Percentiles rank a stretch among this genome's conserved stretches.
Conservation (phyloP, 1,140 invertebrate genomes). For the Drosophila pallidifrons region DNA sequence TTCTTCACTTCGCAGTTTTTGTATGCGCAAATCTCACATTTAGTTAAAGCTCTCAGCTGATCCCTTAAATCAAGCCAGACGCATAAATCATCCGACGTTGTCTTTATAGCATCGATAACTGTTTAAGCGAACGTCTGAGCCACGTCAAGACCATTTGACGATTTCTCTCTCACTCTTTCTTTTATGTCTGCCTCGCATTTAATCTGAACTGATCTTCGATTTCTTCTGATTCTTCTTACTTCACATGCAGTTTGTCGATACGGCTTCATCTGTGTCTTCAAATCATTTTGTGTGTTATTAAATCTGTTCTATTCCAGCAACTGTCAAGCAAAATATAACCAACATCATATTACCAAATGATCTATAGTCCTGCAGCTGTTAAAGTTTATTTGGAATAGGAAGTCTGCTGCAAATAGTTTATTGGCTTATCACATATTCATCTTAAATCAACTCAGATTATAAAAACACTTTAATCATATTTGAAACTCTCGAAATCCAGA, state of each 20-base stretch:
- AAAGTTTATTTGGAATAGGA: neutral
- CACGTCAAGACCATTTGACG: conserved; percentile 23
- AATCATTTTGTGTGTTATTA: conserved; percentile 13
- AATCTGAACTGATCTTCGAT: conserved; percentile 3
- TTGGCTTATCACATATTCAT: neutral
- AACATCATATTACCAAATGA: neutral
- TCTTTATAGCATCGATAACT: conserved; percentile 71
- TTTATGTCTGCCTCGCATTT: conserved; percentile 50
- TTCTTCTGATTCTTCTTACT: neutral
- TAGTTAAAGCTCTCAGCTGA: conserved; percentile 59
- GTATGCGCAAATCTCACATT: conserved; percentile 30
- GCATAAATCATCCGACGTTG: conserved; percentile 67
- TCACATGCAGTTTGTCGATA: neutral
- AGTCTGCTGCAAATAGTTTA: neutral
- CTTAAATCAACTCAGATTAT: neutral
- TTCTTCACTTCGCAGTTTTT: neutral
- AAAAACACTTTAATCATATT: neutral
- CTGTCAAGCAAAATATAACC: conserved; percentile 5
- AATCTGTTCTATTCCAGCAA: conserved; percentile 15
- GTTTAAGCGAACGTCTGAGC: conserved; percentile 39
- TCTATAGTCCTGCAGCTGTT: conserved; percentile 6
- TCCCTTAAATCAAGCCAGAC: conserved; percentile 73
- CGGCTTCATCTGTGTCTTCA: conserved; percentile 8
- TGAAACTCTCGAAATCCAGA: neutral
- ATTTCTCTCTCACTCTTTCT: conserved; percentile 10